These are phyloP conservation scores for Ovis aries DNA, from an alignment of 2,113 vertebrate genomes.

Conservation along the genomic window DNA sequence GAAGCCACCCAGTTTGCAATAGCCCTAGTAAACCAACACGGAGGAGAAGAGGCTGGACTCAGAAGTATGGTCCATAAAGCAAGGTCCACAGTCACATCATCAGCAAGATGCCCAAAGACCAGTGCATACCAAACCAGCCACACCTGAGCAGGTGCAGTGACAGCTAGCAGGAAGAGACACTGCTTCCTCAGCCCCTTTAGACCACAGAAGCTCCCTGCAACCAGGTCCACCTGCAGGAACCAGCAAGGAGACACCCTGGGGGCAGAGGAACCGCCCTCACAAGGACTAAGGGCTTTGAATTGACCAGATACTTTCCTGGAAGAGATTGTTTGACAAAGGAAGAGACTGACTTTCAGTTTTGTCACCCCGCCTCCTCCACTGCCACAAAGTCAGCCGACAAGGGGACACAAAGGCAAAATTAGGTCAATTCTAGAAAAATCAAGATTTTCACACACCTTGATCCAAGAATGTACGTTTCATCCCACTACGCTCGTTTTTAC, in stretches of 20 bases:
- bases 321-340: not conserved
- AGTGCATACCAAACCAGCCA: not conserved
- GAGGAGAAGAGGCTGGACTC: not conserved
- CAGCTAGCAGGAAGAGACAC: not conserved
- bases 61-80: not conserved
- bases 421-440: not conserved
- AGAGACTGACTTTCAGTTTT: not conserved
- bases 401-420: no score
- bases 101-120: not conserved
- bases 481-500: not conserved
- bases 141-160: not conserved
- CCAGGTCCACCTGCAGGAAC: not conserved
- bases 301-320: not conserved
- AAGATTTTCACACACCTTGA: not conserved
- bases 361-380: not conserved
- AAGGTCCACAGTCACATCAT: not conserved
- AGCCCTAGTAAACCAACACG: not conserved
- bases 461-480: not conserved
- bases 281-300: not conserved
- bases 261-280: not conserved
- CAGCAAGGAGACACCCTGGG: not conserved
- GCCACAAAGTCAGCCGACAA: not conserved
- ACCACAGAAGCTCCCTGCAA: not conserved
- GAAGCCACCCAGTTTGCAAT: not conserved
- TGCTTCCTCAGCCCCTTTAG: not conserved